phyloP scores from a whole-genome alignment of 1,140 invertebrate genomes.

The Drosophila melanogaster region DNA sequence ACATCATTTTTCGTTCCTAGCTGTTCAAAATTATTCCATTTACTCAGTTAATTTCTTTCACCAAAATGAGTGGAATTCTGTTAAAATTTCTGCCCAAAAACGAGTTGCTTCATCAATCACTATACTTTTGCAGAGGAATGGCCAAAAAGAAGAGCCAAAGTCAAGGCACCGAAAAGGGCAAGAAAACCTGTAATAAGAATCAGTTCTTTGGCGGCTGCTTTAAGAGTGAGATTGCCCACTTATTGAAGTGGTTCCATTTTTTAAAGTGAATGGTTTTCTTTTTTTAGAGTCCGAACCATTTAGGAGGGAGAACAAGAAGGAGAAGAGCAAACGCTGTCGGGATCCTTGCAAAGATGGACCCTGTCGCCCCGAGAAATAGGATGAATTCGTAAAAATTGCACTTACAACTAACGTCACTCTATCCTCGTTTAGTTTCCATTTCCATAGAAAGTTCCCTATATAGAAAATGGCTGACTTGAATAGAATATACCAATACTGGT shows the following conservation, averaged over 20 bases:
- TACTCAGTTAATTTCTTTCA: background rate
- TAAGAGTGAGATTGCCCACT: slow-evolving; percentile 16
- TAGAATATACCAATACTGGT: background rate
- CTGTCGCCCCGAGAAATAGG: slow-evolving; percentile 27
- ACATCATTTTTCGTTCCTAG: background rate
- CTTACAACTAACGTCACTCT: too few relatives aligned
- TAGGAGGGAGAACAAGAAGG: slow-evolving; percentile 14
- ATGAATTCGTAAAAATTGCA: background rate
- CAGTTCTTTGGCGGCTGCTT: slow-evolving; percentile 44
- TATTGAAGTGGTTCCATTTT: background rate
- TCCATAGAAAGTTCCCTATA: background rate
- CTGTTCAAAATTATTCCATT: slow-evolving; percentile 6
- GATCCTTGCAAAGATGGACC: slow-evolving; percentile 38
- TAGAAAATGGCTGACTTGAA: background rate
- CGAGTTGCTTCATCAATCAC: slow-evolving; percentile 9
- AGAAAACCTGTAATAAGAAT: slow-evolving; percentile 3
- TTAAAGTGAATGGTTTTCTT: background rate
- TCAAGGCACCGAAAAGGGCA: slow-evolving; percentile 15
- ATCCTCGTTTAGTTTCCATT: background rate
- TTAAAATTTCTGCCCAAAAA: background rate
- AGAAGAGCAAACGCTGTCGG: slow-evolving; percentile 14
- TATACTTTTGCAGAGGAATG: slow-evolving; percentile 11
- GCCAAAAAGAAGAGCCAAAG: slow-evolving; percentile 10
- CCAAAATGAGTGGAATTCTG: slow-evolving; percentile 12
- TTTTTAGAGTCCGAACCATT: slow-evolving; percentile 3